Conservation (phyloP, 2,888 invertebrate genomes). For the Gymnocheta viridis region DNA sequence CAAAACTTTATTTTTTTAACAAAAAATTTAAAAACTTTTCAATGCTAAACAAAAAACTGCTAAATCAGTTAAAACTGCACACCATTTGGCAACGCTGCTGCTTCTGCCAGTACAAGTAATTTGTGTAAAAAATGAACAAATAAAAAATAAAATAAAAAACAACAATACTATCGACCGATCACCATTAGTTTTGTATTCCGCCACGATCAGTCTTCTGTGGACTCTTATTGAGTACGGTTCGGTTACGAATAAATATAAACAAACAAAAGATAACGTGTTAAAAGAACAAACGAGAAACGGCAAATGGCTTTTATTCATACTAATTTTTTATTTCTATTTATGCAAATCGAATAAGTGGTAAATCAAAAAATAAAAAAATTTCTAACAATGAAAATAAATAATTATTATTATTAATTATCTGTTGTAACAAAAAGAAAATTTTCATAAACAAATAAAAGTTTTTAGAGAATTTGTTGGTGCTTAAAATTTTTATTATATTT, state of each 20-base stretch:
- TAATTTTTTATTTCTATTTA: conserved; percentile 7
- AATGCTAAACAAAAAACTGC: too few relatives aligned
- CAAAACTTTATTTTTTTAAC: too few relatives aligned
- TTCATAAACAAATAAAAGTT: conserved; percentile 28
- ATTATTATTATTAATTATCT: background rate
- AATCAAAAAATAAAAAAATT: conserved; percentile 10
- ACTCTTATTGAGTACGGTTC: conserved; percentile 69
- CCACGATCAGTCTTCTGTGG: conserved; percentile 66
- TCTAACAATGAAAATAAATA: background rate
- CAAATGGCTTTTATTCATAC: background rate
- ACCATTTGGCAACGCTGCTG: too few relatives aligned
- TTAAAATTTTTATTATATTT: background rate
- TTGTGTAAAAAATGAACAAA: conserved; percentile 35
- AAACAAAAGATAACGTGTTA: conserved; percentile 16
- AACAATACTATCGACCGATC: conserved; percentile 32
- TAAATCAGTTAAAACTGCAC: too few relatives aligned
- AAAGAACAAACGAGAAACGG: conserved; percentile 12
- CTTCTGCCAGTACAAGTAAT: conserved; percentile 1
- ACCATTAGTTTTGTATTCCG: conserved; percentile 50
- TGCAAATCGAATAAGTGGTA: conserved; percentile 40
- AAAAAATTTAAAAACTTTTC: too few relatives aligned
- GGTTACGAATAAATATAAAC: conserved; percentile 38
- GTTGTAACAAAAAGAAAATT: background rate
- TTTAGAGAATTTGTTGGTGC: background rate
- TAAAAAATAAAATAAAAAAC: conserved; percentile 20